phyloP scores from a whole-genome alignment of 2,113 vertebrate species.

The Elgaria multicarinata region DNA sequence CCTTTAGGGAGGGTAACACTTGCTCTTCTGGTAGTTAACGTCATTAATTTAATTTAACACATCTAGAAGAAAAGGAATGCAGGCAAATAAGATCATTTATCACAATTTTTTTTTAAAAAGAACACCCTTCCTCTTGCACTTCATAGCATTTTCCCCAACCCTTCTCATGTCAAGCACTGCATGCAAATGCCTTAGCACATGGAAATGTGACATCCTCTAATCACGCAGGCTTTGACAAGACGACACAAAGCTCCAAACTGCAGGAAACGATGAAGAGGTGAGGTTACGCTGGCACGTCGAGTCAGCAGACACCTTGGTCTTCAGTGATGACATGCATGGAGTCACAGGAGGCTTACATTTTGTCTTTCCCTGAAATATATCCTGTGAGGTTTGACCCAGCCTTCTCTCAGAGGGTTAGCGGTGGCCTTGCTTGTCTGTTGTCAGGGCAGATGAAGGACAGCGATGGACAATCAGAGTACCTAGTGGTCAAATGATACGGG shows the following conservation, averaged over 20 bases:
- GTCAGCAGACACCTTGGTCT: slow-evolving; percentile 17
- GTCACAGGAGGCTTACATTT: neutral
- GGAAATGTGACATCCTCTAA: neutral
- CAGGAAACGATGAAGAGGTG: neutral
- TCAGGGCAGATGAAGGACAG: too few species aligned
- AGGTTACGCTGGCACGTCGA: neutral
- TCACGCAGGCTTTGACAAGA: slow-evolving; percentile 37
- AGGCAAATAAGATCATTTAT: slow-evolving; percentile 40
- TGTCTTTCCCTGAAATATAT: neutral
- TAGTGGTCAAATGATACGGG: neutral
- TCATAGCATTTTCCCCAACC: slow-evolving; percentile 35
- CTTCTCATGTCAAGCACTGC: neutral
- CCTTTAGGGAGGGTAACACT: neutral
- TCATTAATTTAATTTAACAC: slow-evolving; percentile 29
- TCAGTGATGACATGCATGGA: neutral
- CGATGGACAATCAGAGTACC: neutral
- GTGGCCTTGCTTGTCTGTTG: neutral
- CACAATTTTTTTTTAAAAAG: slow-evolving; percentile 40
- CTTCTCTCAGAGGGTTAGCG: neutral
- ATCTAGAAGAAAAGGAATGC: slow-evolving; percentile 44
- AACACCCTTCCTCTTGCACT: slow-evolving; percentile 42
- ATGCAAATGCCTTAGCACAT: neutral
- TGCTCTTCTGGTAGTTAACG: slow-evolving; percentile 21
- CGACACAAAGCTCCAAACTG: slow-evolving; percentile 18
- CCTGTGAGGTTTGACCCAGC: neutral